A percentile compares a stretch with the other conserved stretches of the same genome.
Conservation (phyloP, 2,888 invertebrate species). For the Xanthorhoe designata region DNA sequence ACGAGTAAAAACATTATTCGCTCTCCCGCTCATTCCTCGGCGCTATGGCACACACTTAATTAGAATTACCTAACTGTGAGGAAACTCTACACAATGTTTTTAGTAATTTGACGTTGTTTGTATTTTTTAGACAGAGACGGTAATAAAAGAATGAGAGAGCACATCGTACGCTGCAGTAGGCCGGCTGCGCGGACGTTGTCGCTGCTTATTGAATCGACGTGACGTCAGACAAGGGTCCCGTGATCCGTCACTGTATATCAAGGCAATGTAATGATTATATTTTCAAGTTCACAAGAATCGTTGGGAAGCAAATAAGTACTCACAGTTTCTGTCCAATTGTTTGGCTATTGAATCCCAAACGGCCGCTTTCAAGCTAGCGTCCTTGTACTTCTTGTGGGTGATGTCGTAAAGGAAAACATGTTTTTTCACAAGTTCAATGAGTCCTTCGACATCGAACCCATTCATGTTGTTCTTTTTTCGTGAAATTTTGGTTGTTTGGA, state of each 20-base stretch:
- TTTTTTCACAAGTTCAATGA: constrained; percentile 30
- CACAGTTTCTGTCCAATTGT: constrained; percentile 25
- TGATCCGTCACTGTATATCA: neutral
- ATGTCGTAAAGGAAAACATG: constrained; percentile 34
- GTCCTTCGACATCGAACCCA: constrained; percentile 26
- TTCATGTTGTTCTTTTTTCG: constrained; percentile 20
- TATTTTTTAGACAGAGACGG: neutral
- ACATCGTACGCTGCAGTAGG: neutral
- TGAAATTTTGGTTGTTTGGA: constrained; percentile 11
- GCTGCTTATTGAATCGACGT: neutral
- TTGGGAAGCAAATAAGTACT: constrained; percentile 12
- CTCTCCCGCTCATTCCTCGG: no score
- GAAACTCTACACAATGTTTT: no score
- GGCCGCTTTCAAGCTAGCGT: constrained; percentile 28
- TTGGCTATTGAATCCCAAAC: constrained; percentile 35
- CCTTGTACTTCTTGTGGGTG: constrained; percentile 33
- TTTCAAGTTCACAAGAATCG: neutral
- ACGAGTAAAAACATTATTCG: no score
- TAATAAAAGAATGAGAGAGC: neutral
- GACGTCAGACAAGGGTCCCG: neutral
- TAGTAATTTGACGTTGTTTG: neutral
- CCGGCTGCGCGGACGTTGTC: neutral
- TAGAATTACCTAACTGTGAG: no score
- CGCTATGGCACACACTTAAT: no score
- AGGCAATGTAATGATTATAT: neutral